These are phyloP conservation scores for Euura lappo DNA, from an alignment of 1,140 invertebrate species.

Conservation along the genomic window DNA sequence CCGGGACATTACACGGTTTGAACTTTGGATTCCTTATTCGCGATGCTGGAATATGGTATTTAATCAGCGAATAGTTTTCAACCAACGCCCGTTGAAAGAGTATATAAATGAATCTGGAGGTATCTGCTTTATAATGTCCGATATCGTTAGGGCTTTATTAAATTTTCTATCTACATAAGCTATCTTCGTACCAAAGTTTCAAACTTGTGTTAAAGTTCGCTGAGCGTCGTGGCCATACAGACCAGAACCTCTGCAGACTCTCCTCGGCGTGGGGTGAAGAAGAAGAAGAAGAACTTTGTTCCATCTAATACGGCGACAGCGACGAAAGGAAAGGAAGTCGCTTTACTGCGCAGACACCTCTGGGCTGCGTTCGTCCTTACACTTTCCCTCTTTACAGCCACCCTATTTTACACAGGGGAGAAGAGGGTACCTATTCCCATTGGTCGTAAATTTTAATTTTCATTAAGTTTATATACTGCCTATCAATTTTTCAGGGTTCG, in stretches of 20 bases:
- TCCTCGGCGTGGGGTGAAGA: not conserved
- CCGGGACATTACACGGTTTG: not conserved
- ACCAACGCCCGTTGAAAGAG: not conserved
- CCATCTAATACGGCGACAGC: not conserved
- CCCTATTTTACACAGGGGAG: not conserved
- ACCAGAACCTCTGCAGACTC: not conserved
- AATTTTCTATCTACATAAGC: slow-evolving; percentile 3
- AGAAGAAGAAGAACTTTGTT: not conserved
- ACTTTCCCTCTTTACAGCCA: not conserved
- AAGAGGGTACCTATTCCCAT: not conserved
- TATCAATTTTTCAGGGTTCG: not conserved
- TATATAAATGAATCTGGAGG: not conserved
- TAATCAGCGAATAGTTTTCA: not conserved
- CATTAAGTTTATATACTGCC: not conserved
- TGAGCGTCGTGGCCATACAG: not conserved
- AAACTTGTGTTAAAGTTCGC: not conserved
- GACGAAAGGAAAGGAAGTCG: slow-evolving; percentile 2
- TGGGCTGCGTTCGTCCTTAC: not conserved
- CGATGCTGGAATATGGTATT: no score
- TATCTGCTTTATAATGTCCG: not conserved
- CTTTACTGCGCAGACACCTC: not conserved
- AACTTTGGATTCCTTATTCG: not conserved
- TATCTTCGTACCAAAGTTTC: not conserved
- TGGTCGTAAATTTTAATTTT: not conserved
- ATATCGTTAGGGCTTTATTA: slow-evolving; percentile 4